These are phyloP conservation scores for Pollachius pollachius DNA, from an alignment of 2,113 vertebrate genomes.

Conservation along the genomic window DNA sequence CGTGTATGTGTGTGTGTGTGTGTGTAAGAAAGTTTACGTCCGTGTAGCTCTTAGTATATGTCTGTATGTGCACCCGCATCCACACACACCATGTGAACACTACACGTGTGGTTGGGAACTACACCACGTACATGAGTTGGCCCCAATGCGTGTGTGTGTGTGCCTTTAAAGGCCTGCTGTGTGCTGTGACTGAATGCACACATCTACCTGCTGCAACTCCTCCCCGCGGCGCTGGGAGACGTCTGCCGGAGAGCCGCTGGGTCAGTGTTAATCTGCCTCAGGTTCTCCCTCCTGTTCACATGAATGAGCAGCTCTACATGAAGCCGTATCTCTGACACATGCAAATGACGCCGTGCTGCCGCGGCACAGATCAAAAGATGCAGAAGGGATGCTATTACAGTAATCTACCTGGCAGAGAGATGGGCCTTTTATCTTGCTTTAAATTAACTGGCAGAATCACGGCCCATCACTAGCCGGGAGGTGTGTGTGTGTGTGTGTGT, in stretches of 20 bases:
- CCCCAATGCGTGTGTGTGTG: slow-evolving; percentile 17
- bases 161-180: not conserved
- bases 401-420: slow-evolving; percentile 70
- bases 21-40: too few species aligned
- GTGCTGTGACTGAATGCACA: slow-evolving; percentile 9
- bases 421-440: slow-evolving; percentile 67
- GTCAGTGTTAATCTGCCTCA: slow-evolving; percentile 67
- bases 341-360: slow-evolving; percentile 72
- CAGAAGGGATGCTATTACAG: slow-evolving; percentile 68
- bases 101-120: too few species aligned
- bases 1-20: slow-evolving; percentile 37
- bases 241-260: slow-evolving; percentile 37
- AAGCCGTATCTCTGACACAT: slow-evolving; percentile 74
- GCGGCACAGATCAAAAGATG: slow-evolving; percentile 75
- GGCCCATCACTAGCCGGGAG: slow-evolving; percentile 61
- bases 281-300: slow-evolving; percentile 68
- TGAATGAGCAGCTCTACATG: slow-evolving; percentile 68
- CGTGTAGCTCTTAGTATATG: slow-evolving; percentile 19
- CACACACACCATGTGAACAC: slow-evolving; percentile 13
- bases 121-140: too few species aligned
- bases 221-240: slow-evolving; percentile 28
- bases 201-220: slow-evolving; percentile 4
- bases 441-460: slow-evolving; percentile 70
- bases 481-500: not conserved
- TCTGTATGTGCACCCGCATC: not conserved